These are phyloP conservation scores for Sciurus vulgaris DNA, from an alignment of 2,797 vertebrate species.

Conservation along the genomic window DNA sequence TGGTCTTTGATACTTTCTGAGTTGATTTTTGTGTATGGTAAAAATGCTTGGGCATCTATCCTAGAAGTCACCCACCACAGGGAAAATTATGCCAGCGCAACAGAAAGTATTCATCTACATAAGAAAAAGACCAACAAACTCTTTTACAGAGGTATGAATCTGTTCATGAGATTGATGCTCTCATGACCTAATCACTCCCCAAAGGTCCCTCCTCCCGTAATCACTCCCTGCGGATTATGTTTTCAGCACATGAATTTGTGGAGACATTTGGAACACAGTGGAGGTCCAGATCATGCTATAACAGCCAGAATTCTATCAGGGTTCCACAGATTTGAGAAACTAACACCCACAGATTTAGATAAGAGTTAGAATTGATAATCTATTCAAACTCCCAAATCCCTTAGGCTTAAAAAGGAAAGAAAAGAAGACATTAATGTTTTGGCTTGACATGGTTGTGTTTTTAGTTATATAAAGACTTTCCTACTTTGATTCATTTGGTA, in stretches of 20 bases:
- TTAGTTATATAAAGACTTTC: neutral
- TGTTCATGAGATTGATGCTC: neutral
- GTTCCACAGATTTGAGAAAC: conserved; percentile 7
- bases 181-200: neutral
- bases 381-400: neutral
- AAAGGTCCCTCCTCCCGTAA: neutral
- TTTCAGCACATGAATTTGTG: neutral
- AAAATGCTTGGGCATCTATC: neutral
- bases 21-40: neutral
- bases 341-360: neutral
- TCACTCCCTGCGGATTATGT: neutral
- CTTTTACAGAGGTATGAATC: neutral
- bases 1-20: neutral
- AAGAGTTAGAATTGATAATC: neutral
- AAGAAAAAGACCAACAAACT: neutral
- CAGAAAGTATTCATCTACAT: neutral
- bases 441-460: neutral
- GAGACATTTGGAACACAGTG: neutral
- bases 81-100: neutral
- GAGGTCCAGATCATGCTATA: neutral
- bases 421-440: neutral
- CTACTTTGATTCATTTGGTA: conserved; percentile 31
- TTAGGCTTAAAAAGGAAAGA: neutral
- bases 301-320: neutral
- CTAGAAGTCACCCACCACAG: neutral